Evolutionary conservation across 2,888 invertebrate genomes (phyloP), one percentile per base, ranked within the genome.

Genomic region (Eulithis testata): DNA sequence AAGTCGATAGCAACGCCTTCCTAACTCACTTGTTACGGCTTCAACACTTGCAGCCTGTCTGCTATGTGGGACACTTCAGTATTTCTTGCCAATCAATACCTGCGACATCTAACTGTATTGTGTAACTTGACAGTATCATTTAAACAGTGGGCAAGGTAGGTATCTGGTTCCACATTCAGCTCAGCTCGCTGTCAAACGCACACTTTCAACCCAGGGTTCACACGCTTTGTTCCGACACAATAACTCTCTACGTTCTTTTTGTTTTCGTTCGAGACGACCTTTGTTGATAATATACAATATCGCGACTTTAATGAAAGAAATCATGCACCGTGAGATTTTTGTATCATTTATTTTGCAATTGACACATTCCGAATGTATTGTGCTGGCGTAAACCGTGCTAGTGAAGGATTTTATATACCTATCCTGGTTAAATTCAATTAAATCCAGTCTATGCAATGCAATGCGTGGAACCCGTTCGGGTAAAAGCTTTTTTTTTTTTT

Each of bases 221-320:
- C 92, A 92, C 88, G 91, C 88, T 89, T 89, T 90, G 90, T 88
- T 87, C 84, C 76, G 81, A 86, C 78, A 91, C 91, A 92, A 91
- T 91, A 87, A 88, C 86, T 86, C 88, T 91, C 88, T 88, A 89
- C 86, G 86, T 83, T 89, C 90, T 90, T 91, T 91, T 91, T 91
- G 91, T 91, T 91, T 91, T 90, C 88, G 81, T 90, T 88, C 87
- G 63, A 88, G 87, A 88, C 90, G 90, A 91, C 92, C 91, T 92
- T 90, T 90, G 90, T 89, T 91, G 90, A 90, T 91, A 85, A 90
- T 88, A 88, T 88, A 90, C 89, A 90, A 89, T 91, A 91, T 91
- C 85, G 83, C 87, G 79, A 86, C 81, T 88, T 82, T 86, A 89
- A 89, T 87, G 80, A 87, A 91, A 90, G 89, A 91, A 91, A 91